phyloP scores from a whole-genome alignment of 2,113 vertebrate species.

The Prionailurus viverrinus region DNA sequence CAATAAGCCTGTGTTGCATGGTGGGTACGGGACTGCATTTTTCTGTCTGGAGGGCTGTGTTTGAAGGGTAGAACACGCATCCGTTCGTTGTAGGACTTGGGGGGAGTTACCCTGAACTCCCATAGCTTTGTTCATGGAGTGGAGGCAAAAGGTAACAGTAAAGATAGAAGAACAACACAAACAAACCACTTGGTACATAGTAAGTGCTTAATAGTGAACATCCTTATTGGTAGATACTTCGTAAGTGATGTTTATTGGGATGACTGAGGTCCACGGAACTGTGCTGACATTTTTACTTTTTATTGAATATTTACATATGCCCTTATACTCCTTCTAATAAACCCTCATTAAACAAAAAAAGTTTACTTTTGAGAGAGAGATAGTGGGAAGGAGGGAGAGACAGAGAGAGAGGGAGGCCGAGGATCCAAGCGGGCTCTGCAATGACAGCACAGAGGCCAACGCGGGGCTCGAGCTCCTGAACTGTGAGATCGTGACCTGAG shows the following conservation, averaged over 20 bases:
- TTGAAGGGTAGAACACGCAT: neutral
- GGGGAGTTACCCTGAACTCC: neutral
- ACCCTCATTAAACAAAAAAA: neutral
- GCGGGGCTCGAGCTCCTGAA: no score
- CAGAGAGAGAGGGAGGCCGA: no score
- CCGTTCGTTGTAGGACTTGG: neutral
- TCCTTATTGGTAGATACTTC: neutral
- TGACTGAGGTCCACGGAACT: neutral
- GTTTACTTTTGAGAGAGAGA: no score
- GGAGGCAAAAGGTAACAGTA: neutral
- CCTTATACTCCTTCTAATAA: neutral
- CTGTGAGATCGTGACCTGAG: no score
- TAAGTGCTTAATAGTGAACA: neutral
- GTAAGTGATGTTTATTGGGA: neutral
- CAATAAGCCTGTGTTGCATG: neutral
- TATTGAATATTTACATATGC: neutral
- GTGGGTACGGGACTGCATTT: neutral
- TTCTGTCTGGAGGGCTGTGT: neutral
- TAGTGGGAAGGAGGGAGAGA: no score
- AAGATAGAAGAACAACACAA: neutral
- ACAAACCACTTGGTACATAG: neutral
- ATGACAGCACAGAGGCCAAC: no score
- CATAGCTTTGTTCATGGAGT: neutral
- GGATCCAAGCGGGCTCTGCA: no score
- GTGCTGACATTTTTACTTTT: conserved; percentile 4